Evolutionary conservation across 2,797 vertebrate species (phyloP).

Genomic region (Microctenopoma lineatum): DNA sequence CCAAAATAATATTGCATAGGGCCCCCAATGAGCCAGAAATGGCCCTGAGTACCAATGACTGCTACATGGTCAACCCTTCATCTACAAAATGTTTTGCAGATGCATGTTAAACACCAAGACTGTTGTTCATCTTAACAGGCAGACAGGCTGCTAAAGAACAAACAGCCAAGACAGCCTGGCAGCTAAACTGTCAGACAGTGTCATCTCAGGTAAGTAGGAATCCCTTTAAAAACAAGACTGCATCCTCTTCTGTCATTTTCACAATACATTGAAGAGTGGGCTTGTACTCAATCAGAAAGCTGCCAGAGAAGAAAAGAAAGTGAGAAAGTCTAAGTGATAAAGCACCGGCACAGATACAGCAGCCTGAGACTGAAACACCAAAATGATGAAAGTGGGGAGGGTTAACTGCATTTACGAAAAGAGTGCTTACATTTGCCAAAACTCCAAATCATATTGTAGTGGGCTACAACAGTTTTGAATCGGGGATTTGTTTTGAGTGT

Average conservation of each 20-base stretch:
- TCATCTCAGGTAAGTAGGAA: slow-evolving; percentile 54
- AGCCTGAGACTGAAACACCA: slow-evolving; percentile 28
- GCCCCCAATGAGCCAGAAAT: no score
- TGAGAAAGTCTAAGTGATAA: slow-evolving; percentile 42
- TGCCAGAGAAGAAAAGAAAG: slow-evolving; percentile 29
- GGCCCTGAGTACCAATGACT: no score
- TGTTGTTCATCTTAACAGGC: slow-evolving; percentile 21
- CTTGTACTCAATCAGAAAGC: slow-evolving; percentile 36
- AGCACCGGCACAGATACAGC: slow-evolving; percentile 34
- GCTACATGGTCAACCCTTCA: no score
- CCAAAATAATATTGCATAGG: no score
- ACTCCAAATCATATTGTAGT: slow-evolving; percentile 20
- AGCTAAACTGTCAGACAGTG: slow-evolving; percentile 13
- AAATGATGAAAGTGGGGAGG: slow-evolving; percentile 4
- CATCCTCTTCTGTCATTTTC: slow-evolving; percentile 53
- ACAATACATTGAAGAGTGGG: slow-evolving; percentile 36
- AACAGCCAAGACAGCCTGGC: slow-evolving; percentile 21
- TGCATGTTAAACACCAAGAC: slow-evolving; percentile 10
- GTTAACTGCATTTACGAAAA: slow-evolving; percentile 26
- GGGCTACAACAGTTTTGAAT: slow-evolving; percentile 19
- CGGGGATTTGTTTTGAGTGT: slow-evolving; percentile 43
- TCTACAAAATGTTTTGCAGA: slow-evolving; percentile 14
- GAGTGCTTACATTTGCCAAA: slow-evolving; percentile 17
- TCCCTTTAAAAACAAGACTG: slow-evolving; percentile 33
- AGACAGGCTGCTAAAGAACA: slow-evolving; percentile 9